Evolutionary conservation across 1,140 invertebrate species (phyloP).

Genomic region (Magallana gigas): DNA sequence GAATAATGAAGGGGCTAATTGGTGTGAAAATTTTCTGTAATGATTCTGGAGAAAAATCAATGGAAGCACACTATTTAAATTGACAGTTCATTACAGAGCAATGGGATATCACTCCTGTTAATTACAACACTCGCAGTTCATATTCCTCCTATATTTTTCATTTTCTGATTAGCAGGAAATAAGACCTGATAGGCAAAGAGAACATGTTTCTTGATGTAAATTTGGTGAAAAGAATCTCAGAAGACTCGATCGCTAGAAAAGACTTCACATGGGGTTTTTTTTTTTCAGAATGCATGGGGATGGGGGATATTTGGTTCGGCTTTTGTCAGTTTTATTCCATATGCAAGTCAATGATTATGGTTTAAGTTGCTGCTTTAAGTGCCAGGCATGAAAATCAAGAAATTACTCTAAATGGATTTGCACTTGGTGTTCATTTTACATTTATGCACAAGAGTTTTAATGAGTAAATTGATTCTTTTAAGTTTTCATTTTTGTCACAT

Average conservation of each 20-base stretch:
- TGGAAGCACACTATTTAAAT: conserved; percentile 23
- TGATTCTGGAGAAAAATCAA: conserved; percentile 31
- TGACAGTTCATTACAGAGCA: conserved; percentile 37
- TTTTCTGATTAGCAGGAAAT: conserved; percentile 29
- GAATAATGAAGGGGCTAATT: conserved; percentile 33
- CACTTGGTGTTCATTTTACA: too few relatives aligned
- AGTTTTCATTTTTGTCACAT: too few relatives aligned
- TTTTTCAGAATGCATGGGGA: too few relatives aligned
- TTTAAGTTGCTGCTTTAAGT: too few relatives aligned
- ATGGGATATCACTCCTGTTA: conserved; percentile 33
- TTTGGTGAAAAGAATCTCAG: neutral
- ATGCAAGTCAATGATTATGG: too few relatives aligned
- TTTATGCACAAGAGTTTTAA: too few relatives aligned
- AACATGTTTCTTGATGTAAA: neutral
- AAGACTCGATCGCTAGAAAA: neutral
- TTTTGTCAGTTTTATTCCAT: too few relatives aligned
- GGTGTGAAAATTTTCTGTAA: conserved; percentile 38
- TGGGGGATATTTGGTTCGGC: too few relatives aligned
- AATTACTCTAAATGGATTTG: too few relatives aligned
- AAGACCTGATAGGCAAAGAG: neutral
- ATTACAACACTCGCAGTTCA: conserved; percentile 27
- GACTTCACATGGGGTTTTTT: too few relatives aligned
- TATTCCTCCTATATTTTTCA: conserved; percentile 20
- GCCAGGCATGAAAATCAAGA: too few relatives aligned
- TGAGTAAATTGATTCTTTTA: too few relatives aligned